Base-by-base conservation (phyloP, 2,888 invertebrate genomes). In the Seira sanloemensis region DNA sequence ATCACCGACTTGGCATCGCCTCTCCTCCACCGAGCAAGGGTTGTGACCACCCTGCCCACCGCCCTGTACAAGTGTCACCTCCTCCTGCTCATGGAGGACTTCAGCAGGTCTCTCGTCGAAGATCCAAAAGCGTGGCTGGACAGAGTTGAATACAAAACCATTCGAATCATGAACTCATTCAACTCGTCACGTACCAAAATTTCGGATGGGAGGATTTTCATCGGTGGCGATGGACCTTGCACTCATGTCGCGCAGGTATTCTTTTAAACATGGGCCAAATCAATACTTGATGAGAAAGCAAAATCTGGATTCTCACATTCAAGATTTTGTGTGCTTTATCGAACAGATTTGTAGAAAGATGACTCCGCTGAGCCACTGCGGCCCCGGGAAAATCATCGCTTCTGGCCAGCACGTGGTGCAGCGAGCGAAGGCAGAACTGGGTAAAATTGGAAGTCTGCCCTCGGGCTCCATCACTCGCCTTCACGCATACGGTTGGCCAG, bases 401-500 rank as follows among this genome's bases (percentile, higher is more conserved):
- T 77, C 88, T 2, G 89, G 88, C 7, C 88, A 89, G 62, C 85
- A 87, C 46, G 78, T 88, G 1, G 87, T 85, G 0, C 86, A 84
- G 68, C 67, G 80, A 37, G 88, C 88, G 0, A 88, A 88, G 76
- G 73, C 67, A 18, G 86, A 87, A 65, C 74, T 88, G 12, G 75
- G 85, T 4, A 83, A 84, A 73, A 72, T 82, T 19, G 84, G 84
- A 1, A 80, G 76, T 2, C 23, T 89, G 46, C 82, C 87, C 50
- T 73, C 84, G 12, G 88, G 89, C 9, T 72, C 78, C 23, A 87
- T 89, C 19, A 72, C 80, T 12, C 66, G 88, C 27, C 67, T 89
- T 19, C 86, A 87, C 68, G 87, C 86, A 18, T 89, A 86, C 84
- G 89, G 89, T 0, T 89, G 89, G 89, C 89, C 89, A 1, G 89